Percentiles rank a stretch among this genome's conserved stretches.
phyloP scores from a whole-genome alignment of 1,140 invertebrate genomes.

The Ceratosolen solmsi region DNA sequence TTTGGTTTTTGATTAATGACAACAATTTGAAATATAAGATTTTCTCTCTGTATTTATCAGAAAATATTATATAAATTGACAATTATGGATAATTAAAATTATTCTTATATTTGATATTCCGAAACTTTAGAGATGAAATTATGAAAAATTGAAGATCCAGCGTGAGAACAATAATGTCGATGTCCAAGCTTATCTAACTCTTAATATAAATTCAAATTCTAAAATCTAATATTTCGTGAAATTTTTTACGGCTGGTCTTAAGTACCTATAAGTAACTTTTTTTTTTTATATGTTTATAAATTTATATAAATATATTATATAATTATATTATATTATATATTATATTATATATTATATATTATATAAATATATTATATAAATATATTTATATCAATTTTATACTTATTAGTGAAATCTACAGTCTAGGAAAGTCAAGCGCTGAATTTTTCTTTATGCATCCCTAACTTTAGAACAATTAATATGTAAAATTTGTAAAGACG shows the following conservation, averaged over 20 bases:
- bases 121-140: not conserved
- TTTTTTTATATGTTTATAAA: constrained; percentile 30
- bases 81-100: not conserved
- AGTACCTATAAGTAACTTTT: not conserved
- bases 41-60: no score
- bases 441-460: not conserved
- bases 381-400: no score
- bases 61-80: not conserved
- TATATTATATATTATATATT: no score
- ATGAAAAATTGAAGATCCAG: not conserved
- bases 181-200: not conserved
- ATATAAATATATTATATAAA: no score
- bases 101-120: not conserved
- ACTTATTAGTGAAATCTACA: not conserved
- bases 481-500: no score
- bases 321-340: no score
- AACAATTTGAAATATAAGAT: no score
- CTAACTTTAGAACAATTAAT: constrained; percentile 28
- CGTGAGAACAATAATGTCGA: constrained; percentile 19
- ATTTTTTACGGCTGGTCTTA: constrained; percentile 18
- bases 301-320: no score
- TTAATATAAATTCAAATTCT: constrained; percentile 35
- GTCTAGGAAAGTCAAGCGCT: not conserved
- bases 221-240: constrained; percentile 25
- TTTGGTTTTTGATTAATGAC: no score